Percentiles rank a stretch among this genome's conserved stretches.
Conservation (phyloP, 23 tunicate species). For the Halocynthia roretzi region DNA sequence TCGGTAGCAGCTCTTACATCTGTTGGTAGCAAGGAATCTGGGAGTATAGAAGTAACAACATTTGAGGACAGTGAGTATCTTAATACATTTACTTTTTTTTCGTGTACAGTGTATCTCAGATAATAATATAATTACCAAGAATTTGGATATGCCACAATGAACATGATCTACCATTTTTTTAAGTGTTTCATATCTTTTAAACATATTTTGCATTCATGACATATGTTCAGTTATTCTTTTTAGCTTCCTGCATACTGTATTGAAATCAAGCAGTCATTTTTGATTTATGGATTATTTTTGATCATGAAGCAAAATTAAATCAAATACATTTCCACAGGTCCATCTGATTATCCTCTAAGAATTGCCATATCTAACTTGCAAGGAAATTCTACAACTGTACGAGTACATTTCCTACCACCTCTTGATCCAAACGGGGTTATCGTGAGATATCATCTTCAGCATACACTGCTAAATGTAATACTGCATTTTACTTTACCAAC, state of each 20-base stretch:
- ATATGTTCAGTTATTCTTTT: not conserved
- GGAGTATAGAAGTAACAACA: slow-evolving; percentile 19
- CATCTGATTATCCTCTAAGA: slow-evolving; percentile 37
- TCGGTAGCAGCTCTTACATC: slow-evolving; percentile 38
- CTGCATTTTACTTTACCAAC: no score
- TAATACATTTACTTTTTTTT: no score
- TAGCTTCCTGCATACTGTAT: not conserved
- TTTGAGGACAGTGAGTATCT: slow-evolving; percentile 41
- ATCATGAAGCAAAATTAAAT: no score
- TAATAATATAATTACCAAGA: no score
- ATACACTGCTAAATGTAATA: slow-evolving; percentile 10
- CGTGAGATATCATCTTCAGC: slow-evolving; percentile 27
- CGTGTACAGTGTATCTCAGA: no score
- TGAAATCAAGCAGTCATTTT: no score
- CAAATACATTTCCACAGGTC: slow-evolving; percentile 10
- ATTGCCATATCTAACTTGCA: not conserved
- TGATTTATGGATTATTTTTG: no score
- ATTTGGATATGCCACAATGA: no score
- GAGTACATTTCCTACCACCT: slow-evolving; percentile 38
- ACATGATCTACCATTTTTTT: no score
- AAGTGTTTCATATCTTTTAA: no score
- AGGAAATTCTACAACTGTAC: slow-evolving; percentile 48
- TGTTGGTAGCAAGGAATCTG: slow-evolving; percentile 21
- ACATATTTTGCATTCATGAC: no score
- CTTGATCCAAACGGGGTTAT: slow-evolving; percentile 49